A percentile compares a stretch with the other conserved stretches of the same genome.
Evolutionary conservation across 1,140 invertebrate genomes (phyloP).

Genomic region (Steinernema khuongi): DNA sequence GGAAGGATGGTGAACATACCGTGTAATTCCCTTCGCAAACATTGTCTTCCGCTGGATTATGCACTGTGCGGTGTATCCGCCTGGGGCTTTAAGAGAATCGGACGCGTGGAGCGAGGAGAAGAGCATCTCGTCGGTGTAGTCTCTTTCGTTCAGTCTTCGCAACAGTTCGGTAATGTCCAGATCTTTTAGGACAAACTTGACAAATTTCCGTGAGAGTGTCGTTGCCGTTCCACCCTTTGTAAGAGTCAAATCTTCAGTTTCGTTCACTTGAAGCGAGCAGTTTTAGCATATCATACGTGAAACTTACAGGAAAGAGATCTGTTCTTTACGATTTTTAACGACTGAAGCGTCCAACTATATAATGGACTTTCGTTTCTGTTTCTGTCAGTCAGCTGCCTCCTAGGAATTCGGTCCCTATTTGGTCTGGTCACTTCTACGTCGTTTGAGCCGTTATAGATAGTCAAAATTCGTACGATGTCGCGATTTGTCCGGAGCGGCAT

Average conservation of each 20-base stretch:
- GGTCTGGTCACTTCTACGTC: conserved; percentile 36
- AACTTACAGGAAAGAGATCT: neutral
- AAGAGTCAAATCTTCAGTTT: conserved; percentile 19
- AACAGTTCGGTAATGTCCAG: conserved; percentile 30
- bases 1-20: no score
- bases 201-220: conserved; percentile 20
- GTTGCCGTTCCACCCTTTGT: conserved; percentile 36
- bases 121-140: conserved; percentile 31
- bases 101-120: conserved; percentile 36
- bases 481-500: conserved; percentile 36
- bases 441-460: conserved; percentile 47
- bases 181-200: conserved; percentile 38
- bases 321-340: neutral
- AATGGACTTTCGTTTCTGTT: neutral
- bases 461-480: conserved; percentile 43
- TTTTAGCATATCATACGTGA: neutral
- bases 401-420: neutral
- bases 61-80: conserved; percentile 39
- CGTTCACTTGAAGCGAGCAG: neutral
- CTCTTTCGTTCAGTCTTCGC: conserved; percentile 27
- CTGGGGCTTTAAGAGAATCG: conserved; percentile 33
- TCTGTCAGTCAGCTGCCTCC: neutral
- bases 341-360: neutral
- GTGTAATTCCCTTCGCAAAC: neutral
- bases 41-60: conserved; percentile 2